Conservation (phyloP, 2,113 vertebrate genomes). For the Octodon degus region DNA sequence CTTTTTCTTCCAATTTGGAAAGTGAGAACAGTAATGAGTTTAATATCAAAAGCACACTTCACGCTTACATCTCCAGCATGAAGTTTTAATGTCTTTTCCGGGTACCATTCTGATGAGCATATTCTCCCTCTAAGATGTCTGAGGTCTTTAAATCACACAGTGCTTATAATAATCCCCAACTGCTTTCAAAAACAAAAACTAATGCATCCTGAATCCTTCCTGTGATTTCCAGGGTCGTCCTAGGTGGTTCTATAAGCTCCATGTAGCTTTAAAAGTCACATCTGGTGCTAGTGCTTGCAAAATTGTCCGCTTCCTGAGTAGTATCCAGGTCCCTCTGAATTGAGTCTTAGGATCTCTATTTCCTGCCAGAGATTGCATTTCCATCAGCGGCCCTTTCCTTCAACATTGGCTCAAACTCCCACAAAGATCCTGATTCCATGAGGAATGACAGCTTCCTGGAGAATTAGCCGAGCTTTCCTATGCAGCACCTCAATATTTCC, state of each 20-base stretch:
- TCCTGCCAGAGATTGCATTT: not conserved
- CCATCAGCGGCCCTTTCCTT: not conserved
- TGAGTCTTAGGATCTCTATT: not conserved
- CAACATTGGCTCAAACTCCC: not conserved
- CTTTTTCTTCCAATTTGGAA: conserved; percentile 6
- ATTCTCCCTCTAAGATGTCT: not conserved
- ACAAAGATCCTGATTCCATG: not conserved
- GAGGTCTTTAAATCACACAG: not conserved
- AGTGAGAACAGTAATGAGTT: conserved; percentile 47
- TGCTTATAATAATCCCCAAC: conserved; percentile 19
- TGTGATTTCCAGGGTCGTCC: not conserved
- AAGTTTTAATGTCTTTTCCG: conserved; percentile 46
- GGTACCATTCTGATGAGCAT: not conserved
- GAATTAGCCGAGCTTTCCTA: not conserved
- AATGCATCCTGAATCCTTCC: not conserved
- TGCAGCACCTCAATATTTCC: not conserved
- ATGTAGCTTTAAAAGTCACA: not conserved
- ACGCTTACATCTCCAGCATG: not conserved
- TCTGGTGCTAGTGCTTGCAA: not conserved
- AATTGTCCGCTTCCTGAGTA: not conserved
- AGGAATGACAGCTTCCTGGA: not conserved
- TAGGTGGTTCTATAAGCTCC: not conserved
- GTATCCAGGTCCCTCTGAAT: not conserved
- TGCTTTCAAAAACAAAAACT: conserved; percentile 8
- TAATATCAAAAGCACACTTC: not conserved